phyloP scores from a whole-genome alignment of 1,140 invertebrate species.

The Triops longicaudatus region DNA sequence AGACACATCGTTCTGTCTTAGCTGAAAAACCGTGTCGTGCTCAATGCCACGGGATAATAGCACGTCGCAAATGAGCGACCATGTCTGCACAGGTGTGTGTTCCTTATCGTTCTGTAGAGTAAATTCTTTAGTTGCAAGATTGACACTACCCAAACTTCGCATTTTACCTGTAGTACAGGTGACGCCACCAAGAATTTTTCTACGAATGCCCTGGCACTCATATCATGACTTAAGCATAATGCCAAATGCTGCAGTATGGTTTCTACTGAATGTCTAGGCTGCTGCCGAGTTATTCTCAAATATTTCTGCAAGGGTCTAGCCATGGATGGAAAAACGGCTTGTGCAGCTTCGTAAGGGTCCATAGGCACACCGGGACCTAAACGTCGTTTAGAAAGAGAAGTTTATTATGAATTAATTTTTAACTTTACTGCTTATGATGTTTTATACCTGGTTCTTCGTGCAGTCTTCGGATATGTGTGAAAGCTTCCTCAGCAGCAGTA shows the following conservation, averaged over 20 bases:
- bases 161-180: slow-evolving; percentile 49
- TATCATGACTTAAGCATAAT: slow-evolving; percentile 79
- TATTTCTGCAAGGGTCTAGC: slow-evolving; percentile 93
- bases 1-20: slow-evolving; percentile 87
- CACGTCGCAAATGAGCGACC: slow-evolving; percentile 87
- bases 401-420: neutral
- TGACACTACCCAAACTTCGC: neutral
- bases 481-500: slow-evolving; percentile 91
- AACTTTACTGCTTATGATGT: neutral
- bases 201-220: slow-evolving; percentile 85
- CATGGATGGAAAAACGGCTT: slow-evolving; percentile 93
- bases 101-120: slow-evolving; percentile 62
- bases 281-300: slow-evolving; percentile 85
- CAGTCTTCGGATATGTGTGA: slow-evolving; percentile 77
- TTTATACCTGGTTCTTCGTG: slow-evolving; percentile 45
- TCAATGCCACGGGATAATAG: slow-evolving; percentile 68
- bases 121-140: slow-evolving; percentile 10
- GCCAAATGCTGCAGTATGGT: slow-evolving; percentile 79
- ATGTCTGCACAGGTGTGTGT: slow-evolving; percentile 65
- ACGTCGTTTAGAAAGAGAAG: neutral
- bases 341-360: slow-evolving; percentile 89
- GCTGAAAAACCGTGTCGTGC: slow-evolving; percentile 61
- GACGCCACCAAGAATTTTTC: slow-evolving; percentile 73
- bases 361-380: slow-evolving; percentile 56
- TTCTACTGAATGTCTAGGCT: slow-evolving; percentile 88